A percentile compares a stretch with the other conserved stretches of the same genome.
These are phyloP conservation scores for Raphicerus campestris DNA, from an alignment of 2,113 vertebrate species.

Conservation along the genomic window DNA sequence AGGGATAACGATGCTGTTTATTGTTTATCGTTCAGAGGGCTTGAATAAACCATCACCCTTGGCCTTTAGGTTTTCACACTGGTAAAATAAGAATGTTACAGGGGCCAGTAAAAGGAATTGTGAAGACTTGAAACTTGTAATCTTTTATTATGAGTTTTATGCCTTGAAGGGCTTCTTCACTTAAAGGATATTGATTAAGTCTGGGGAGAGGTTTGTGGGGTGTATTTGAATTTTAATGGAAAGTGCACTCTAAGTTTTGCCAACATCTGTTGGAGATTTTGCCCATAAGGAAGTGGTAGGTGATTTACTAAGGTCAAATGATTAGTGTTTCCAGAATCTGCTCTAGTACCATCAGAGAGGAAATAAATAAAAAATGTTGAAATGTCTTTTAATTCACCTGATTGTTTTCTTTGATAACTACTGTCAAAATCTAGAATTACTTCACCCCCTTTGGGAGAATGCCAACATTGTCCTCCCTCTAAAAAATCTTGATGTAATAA, in stretches of 20 bases:
- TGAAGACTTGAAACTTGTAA: neutral
- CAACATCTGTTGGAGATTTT: neutral
- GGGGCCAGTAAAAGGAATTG: neutral
- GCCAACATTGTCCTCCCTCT: neutral
- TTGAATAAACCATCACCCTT: neutral
- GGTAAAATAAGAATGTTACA: neutral
- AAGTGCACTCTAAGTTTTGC: neutral
- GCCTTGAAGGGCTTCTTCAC: neutral
- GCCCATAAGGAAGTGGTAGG: neutral
- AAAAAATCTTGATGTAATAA: neutral
- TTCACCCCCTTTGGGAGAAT: neutral
- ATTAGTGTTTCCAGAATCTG: neutral
- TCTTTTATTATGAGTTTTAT: neutral
- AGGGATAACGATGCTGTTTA: neutral
- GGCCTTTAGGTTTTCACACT: neutral
- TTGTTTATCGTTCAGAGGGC: neutral
- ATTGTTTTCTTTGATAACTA: neutral
- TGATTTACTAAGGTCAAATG: neutral
- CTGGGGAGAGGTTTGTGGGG: neutral
- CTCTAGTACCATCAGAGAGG: neutral
- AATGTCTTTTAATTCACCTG: neutral
- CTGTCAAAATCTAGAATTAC: neutral
- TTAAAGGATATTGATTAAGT: neutral
- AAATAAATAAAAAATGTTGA: neutral
- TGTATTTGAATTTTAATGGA: neutral